A percentile compares a stretch with the other conserved stretches of the same genome.
phyloP scores from a whole-genome alignment of 1,140 invertebrate genomes.

The Odontomachus brunneus region DNA sequence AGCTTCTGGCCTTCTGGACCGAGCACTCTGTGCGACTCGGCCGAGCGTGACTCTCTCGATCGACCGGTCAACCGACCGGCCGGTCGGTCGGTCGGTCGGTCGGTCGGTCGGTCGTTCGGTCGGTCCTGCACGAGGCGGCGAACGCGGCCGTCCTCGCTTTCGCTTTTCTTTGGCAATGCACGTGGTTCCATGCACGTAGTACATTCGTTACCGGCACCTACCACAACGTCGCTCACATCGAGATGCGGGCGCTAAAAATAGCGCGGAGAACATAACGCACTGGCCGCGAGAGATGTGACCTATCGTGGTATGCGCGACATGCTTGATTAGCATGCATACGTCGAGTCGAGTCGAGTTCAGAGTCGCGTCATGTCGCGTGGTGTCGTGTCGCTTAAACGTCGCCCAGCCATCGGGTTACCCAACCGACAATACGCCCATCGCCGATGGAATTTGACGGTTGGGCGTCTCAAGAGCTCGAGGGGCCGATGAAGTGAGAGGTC shows the following conservation, averaged over 20 bases:
- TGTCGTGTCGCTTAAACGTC: conserved; percentile 17
- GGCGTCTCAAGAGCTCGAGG: neutral
- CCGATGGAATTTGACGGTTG: neutral
- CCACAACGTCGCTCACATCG: conserved; percentile 42
- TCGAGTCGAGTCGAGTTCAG: neutral
- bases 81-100: conserved; percentile 1
- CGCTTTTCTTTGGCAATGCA: conserved; percentile 62
- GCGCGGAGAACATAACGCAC: conserved; percentile 21
- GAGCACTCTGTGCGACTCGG: neutral
- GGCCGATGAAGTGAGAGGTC: neutral
- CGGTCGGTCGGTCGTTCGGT: too few relatives aligned
- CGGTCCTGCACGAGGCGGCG: conserved; percentile 1
- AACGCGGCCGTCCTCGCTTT: conserved; percentile 47
- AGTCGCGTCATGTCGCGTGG: conserved; percentile 12
- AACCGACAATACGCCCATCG: neutral
- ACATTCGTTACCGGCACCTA: conserved; percentile 51
- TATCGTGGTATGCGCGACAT: conserved; percentile 20
- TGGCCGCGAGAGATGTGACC: conserved; percentile 31
- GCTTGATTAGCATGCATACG: conserved; percentile 17
- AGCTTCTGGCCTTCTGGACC: neutral
- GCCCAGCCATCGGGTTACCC: neutral
- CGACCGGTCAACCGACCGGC: too few relatives aligned
- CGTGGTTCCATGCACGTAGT: conserved; percentile 52
- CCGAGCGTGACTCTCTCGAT: conserved; percentile 31
- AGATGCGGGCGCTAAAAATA: conserved; percentile 50